Base-by-base conservation (phyloP, 1,140 invertebrate species). In the Monomorium pharaonis region DNA sequence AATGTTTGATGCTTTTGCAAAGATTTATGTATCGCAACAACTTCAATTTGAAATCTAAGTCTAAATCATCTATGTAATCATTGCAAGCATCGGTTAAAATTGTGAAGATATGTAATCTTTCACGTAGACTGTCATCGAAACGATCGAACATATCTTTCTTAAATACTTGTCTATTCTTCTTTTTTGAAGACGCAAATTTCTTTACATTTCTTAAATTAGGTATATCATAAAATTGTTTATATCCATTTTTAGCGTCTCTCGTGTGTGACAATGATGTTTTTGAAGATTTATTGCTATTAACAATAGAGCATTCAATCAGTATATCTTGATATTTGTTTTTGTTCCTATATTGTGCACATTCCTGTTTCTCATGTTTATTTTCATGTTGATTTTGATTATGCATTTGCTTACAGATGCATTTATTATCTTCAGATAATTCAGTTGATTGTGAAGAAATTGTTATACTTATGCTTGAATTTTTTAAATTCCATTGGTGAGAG, bases 21-120 rank as follows among this genome's bases (percentile, higher is more conserved):
- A 93, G 77, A 10, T 67, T 83, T 12, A 92, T 89, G 42, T 93
- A 92, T 74, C 87, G 86, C 51, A 76, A 67, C 42, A 93, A 49
- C 51, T 84, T 90, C 3, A 67, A 44, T 51, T 86, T 80, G 5
- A 93, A 89, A 27, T 91, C 85, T 1, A 80, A n/a, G 30, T 87
- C 86, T 9, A 92, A 54, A 42, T 90, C 69, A 4, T 63, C 54
- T 3, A 90, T 76, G 6, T 47, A 74, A 69, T 81, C 76, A 10
- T 86, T 85, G 12, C 58, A 86, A n/a, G 42, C 44, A n/a, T n/a
- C 6, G 3, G 54, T n/a, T 2, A 60, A 49, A 44, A n/a, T 37
- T 1, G n/a, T 3, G 1, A 86, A n/a, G 47, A 70, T 49, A 16
- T n/a, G 9, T n/a, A n/a, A n/a, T 30, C 27, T 65, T 16, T 67